Percentiles rank a stretch among this genome's conserved stretches.
These are phyloP conservation scores for Eucidaris tribuloides DNA, from an alignment of 35 echinoderm and acorn worm species.

Conservation along the genomic window DNA sequence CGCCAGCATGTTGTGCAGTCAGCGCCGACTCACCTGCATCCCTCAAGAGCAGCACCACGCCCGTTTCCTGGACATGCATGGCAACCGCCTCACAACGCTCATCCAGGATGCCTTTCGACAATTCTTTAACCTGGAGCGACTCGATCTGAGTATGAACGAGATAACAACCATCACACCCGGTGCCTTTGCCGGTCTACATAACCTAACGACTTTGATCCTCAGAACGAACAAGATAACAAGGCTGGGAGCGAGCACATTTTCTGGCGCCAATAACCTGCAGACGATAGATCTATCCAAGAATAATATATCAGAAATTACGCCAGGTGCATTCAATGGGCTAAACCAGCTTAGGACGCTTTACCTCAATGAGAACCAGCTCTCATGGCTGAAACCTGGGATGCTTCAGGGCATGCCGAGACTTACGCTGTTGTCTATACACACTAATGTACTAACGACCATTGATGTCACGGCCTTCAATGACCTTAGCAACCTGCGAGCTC, in stretches of 20 bases:
- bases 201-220: slow-evolving; percentile 47
- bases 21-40: slow-evolving; percentile 32
- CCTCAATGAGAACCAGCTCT: slow-evolving; percentile 40
- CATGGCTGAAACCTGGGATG: slow-evolving; percentile 10
- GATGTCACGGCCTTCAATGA: slow-evolving; percentile 14
- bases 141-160: slow-evolving; percentile 59
- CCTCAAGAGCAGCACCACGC: slow-evolving; percentile 37
- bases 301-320: slow-evolving; percentile 39
- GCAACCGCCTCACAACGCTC: slow-evolving; percentile 39
- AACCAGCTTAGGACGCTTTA: slow-evolving; percentile 43
- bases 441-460: slow-evolving; percentile 3
- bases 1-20: slow-evolving; percentile 35
- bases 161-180: slow-evolving; percentile 40
- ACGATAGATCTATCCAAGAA: slow-evolving; percentile 40
- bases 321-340: slow-evolving; percentile 52
- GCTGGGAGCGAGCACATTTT: slow-evolving; percentile 32
- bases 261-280: slow-evolving; percentile 20
- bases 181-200: slow-evolving; percentile 34
- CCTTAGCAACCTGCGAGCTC: slow-evolving; percentile 4
- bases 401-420: slow-evolving; percentile 32
- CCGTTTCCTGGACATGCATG: slow-evolving; percentile 42
- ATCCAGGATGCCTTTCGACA: slow-evolving; percentile 36
- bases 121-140: slow-evolving; percentile 33
- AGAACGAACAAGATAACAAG: slow-evolving; percentile 27
- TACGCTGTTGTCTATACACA: slow-evolving; percentile 26